A percentile compares a stretch with the other conserved stretches of the same genome.
phyloP scores from a whole-genome alignment of 2,888 invertebrate genomes.

The Sesia bembeciformis region DNA sequence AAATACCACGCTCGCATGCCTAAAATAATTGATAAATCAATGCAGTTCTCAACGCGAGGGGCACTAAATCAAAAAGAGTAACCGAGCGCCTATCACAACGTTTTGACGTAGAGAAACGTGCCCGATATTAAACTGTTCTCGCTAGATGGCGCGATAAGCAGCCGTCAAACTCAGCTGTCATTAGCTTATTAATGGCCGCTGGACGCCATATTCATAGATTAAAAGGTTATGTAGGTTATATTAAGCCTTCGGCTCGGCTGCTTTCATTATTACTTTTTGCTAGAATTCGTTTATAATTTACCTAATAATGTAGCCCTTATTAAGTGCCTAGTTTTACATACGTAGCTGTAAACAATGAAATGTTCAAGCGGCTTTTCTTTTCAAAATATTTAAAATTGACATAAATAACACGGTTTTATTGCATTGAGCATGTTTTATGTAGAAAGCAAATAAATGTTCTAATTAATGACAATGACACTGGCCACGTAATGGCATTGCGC shows the following conservation, averaged over 20 bases:
- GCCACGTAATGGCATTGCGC: slow-evolving; percentile 41
- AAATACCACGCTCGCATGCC: slow-evolving; percentile 64
- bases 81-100: slow-evolving; percentile 57
- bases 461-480: slow-evolving; percentile 23
- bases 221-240: slow-evolving; percentile 47
- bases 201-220: slow-evolving; percentile 49
- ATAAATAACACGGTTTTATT: no score
- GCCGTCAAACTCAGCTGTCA: slow-evolving; percentile 69
- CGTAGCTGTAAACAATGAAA: no score
- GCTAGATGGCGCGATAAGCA: slow-evolving; percentile 69
- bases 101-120: slow-evolving; percentile 66
- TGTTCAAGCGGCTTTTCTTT: no score
- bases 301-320: no score
- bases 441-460: slow-evolving; percentile 2
- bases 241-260: slow-evolving; percentile 23
- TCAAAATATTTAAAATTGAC: no score
- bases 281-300: no score
- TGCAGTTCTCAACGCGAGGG: slow-evolving; percentile 57
- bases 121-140: slow-evolving; percentile 62
- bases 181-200: slow-evolving; percentile 62
- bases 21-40: slow-evolving; percentile 72
- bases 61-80: slow-evolving; percentile 65
- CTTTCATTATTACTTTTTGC: neutral
- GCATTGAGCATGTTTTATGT: neutral
- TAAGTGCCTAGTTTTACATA: no score